Base-by-base conservation (phyloP, 2,113 vertebrate genomes). In the Micronycteris hirsuta region DNA sequence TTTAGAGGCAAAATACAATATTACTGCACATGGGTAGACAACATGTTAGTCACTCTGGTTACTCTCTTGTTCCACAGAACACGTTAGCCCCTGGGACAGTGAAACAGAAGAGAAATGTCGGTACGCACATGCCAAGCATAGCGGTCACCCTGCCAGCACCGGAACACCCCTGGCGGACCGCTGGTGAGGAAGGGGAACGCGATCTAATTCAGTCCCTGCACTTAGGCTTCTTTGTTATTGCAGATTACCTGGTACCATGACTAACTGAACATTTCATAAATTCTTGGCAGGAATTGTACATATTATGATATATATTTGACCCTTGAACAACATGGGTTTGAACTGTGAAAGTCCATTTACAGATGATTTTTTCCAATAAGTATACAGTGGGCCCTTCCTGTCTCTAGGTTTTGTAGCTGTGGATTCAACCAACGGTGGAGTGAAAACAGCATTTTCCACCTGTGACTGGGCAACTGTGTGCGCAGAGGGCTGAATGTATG, bases 1-100 rank as follows among this genome's bases (percentile, higher is more conserved):
- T 92, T 76, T 84, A 97, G 28, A 95, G 81, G 38, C 4, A 86
- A 90, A 95, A 91, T 70, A 15, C 31, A 92, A 11, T 71, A 71
- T 54, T 95, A 85, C 52, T 43, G 19, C 19, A 52, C 5, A 38
- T 17, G 56, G 83, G 52, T 28, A 77, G 93, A 90, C 80, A 83
- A 90, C 61, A 28, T 36, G 85, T 16, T 58, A 61, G 67, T 54
- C 45, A 56, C 41, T 41, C 45, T 38, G 24, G 13, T 67, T 95
- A 65, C 80, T n/a, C 45, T 19, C 22, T 94, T 85, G 47, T 52
- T 38, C 26, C 52, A 84, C 17, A 52, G n/a, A 93, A n/a, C 7
- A 83, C 3, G 3, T 17, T 68, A 70, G 38, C 63, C 38, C 92
- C n/a, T 28, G 83, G 45, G 54, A 49, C n/a, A 78, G 22, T 49